Percentiles rank a stretch among this genome's conserved stretches.
Conservation (phyloP, 2,113 vertebrate genomes). For the Dipodomys spectabilis region DNA sequence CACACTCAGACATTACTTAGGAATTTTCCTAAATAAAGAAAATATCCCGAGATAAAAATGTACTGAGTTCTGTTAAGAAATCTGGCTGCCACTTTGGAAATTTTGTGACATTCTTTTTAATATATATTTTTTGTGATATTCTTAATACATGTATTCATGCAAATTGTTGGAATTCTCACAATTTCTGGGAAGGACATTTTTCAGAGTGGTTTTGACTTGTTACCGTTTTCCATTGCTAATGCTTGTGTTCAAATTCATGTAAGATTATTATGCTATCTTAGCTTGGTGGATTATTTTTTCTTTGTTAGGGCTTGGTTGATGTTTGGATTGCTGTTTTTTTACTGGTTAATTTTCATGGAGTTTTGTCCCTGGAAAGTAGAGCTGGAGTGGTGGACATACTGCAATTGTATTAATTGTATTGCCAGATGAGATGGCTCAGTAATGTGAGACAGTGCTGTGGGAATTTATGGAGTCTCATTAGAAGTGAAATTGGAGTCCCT, state of each 20-base stretch:
- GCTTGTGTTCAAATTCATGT: not conserved
- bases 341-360: not conserved
- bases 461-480: not conserved
- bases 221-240: not conserved
- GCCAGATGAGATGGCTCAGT: not conserved
- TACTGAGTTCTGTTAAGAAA: constrained; percentile 44
- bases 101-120: not conserved
- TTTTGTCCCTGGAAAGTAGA: not conserved
- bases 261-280: not conserved
- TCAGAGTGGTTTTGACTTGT: not conserved
- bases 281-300: not conserved
- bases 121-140: not conserved
- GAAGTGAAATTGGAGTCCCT: not conserved
- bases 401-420: not conserved
- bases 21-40: constrained; percentile 44
- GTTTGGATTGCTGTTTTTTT: not conserved
- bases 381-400: not conserved
- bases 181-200: constrained; percentile 32
- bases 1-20: not conserved
- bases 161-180: not conserved
- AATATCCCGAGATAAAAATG: constrained; percentile 16
- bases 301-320: not conserved
- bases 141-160: not conserved
- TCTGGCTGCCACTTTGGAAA: not conserved
- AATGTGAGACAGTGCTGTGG: not conserved